Conservation (phyloP, 2,797 vertebrate genomes). For the Crypturellus tataupa region DNA sequence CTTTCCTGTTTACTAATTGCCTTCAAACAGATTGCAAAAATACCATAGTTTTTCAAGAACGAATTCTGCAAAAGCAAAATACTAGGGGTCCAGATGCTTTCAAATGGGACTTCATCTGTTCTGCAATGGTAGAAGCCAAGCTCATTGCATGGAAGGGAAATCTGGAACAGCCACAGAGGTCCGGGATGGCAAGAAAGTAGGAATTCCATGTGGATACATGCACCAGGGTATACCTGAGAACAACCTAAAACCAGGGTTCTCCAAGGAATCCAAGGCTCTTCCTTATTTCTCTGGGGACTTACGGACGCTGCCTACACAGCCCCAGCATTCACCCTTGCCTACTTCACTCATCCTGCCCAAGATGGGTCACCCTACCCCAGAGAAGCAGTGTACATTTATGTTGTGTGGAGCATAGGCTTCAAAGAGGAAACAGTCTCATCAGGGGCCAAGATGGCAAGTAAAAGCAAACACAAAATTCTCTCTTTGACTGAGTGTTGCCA, state of each 20-base stretch:
- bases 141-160: neutral
- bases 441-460: neutral
- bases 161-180: neutral
- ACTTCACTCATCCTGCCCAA: neutral
- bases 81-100: neutral
- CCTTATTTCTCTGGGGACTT: neutral
- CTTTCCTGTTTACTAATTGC: neutral
- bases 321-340: neutral
- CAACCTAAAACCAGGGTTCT: neutral
- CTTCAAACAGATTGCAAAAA: neutral
- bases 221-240: neutral
- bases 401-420: neutral
- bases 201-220: neutral
- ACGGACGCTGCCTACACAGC: neutral
- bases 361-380: neutral
- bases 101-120: neutral
- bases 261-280: neutral
- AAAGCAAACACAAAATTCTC: neutral
- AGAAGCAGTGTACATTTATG: too few relatives aligned
- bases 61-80: neutral
- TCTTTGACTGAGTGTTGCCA: neutral
- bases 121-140: neutral
- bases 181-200: neutral
- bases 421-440: neutral
- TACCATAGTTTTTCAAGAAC: neutral